Evolutionary conservation across 2,113 vertebrate genomes (phyloP).

Genomic region (Caracal caracal): DNA sequence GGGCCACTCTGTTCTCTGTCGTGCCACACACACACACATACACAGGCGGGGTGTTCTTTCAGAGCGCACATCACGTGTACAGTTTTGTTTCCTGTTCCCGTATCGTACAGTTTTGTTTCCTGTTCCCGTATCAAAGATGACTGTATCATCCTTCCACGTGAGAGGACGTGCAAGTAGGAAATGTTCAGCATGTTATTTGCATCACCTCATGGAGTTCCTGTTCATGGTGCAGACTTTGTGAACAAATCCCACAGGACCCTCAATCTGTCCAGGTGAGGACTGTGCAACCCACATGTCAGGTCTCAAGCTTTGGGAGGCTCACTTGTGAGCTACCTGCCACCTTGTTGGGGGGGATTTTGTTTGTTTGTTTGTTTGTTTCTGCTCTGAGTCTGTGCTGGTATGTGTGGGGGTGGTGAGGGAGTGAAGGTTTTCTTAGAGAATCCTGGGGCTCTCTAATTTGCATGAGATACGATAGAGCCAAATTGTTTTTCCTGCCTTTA

Average conservation of each 20-base stretch:
- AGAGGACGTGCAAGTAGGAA: conserved; percentile 57
- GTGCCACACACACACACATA: too few relatives aligned
- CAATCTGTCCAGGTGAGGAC: not conserved
- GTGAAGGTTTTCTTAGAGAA: not conserved
- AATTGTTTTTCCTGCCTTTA: conserved; percentile 76
- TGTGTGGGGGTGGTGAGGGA: not conserved
- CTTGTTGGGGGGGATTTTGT: not conserved
- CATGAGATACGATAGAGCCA: conserved; percentile 30
- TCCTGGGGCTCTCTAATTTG: conserved; percentile 60
- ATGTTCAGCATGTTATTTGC: conserved; percentile 59
- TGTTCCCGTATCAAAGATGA: not conserved
- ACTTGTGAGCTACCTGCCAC: not conserved
- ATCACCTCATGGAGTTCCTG: conserved; percentile 2
- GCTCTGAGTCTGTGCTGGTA: not conserved
- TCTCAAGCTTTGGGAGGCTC: conserved; percentile 27
- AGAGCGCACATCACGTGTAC: not conserved
- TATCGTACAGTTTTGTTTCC: not conserved
- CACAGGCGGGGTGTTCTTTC: not conserved
- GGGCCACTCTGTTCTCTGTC: not conserved
- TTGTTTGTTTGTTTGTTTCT: not conserved
- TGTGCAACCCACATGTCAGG: not conserved
- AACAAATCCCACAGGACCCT: conserved; percentile 13
- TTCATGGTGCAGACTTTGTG: conserved; percentile 52
- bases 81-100: conserved; percentile 34
- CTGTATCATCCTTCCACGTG: not conserved